Evolutionary conservation across 2,797 vertebrate species (phyloP).

Genomic region (Poeciliopsis paucimaculata): DNA sequence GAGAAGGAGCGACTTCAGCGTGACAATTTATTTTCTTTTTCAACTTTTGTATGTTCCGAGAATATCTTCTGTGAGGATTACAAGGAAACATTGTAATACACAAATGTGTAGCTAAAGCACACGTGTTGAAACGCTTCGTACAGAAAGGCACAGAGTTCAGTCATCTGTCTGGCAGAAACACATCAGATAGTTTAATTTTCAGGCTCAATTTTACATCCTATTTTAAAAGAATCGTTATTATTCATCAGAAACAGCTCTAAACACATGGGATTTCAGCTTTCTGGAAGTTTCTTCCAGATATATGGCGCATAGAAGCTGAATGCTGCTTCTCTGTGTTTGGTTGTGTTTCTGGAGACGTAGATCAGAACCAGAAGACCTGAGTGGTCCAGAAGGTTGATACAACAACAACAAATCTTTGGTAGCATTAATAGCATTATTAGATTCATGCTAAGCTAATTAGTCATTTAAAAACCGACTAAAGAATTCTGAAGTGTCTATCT

Average conservation of each 20-base stretch:
- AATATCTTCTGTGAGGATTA: conserved; percentile 43
- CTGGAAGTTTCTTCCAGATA: background rate
- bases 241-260: background rate
- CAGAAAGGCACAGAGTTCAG: background rate
- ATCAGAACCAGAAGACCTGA: background rate
- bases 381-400: too few relatives aligned
- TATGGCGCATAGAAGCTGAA: background rate
- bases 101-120: background rate
- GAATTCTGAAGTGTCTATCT: background rate
- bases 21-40: conserved; percentile 9
- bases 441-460: too few relatives aligned
- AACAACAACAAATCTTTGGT: too few relatives aligned
- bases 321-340: background rate
- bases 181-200: background rate
- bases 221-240: background rate
- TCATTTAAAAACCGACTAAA: too few relatives aligned
- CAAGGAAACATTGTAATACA: background rate
- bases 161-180: background rate
- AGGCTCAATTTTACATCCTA: background rate
- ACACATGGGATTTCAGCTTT: background rate
- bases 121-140: background rate
- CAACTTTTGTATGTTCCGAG: conserved; percentile 26
- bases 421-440: too few relatives aligned
- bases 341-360: too few relatives aligned
- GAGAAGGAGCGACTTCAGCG: conserved; percentile 7